phyloP scores from a whole-genome alignment of 2,797 vertebrate species.

The Clamator glandarius region DNA sequence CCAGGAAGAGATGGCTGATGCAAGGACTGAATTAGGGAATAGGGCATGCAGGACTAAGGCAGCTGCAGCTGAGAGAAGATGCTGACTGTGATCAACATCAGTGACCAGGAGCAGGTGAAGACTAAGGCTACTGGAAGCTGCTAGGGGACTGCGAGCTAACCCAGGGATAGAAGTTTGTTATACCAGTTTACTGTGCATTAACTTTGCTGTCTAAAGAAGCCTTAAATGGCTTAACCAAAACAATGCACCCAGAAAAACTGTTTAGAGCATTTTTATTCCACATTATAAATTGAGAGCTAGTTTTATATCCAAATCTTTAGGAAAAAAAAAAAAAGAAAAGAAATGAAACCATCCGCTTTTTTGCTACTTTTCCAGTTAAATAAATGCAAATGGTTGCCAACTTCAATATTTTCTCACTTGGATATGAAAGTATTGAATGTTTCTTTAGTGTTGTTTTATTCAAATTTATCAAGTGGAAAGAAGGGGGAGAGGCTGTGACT shows the following conservation, averaged over 20 bases:
- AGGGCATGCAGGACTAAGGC: neutral
- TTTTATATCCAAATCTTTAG: neutral
- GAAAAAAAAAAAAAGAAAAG: neutral
- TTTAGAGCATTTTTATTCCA: neutral
- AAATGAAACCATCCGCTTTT: neutral
- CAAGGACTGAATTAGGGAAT: neutral
- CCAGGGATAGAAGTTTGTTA: neutral
- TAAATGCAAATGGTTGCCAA: constrained; percentile 37
- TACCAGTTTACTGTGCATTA: neutral
- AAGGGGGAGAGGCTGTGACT: neutral
- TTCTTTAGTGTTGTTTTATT: constrained; percentile 20
- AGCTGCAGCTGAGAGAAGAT: neutral
- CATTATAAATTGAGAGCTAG: neutral
- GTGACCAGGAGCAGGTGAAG: neutral
- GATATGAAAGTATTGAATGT: neutral
- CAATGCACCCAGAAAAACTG: neutral
- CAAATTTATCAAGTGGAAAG: constrained; percentile 32
- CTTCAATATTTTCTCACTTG: constrained; percentile 17
- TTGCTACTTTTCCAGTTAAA: neutral
- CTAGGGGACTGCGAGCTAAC: neutral
- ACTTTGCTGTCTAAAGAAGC: neutral
- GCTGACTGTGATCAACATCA: neutral
- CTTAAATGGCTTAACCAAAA: neutral
- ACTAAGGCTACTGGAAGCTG: neutral
- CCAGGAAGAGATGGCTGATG: neutral